Evolutionary conservation across 2,888 invertebrate species (phyloP).

Genomic region (Caenorhabditis angaria): DNA sequence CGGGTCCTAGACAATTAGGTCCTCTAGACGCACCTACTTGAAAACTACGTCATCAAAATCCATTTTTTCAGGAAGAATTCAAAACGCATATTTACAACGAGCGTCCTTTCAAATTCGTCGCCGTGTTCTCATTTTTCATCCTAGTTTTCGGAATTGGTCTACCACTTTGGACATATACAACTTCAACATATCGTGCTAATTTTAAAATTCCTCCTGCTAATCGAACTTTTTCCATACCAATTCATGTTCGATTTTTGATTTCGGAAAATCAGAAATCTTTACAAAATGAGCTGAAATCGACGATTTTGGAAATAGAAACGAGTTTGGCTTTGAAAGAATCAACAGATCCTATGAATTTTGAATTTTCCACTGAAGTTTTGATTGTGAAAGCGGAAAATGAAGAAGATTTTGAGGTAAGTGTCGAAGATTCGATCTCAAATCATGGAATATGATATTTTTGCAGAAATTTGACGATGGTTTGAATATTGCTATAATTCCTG

Average conservation of each 20-base stretch:
- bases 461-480: constrained; percentile 14
- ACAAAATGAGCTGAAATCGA: neutral
- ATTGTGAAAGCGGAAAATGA: constrained; percentile 19
- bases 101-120: constrained; percentile 27
- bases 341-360: constrained; percentile 21
- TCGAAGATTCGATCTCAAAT: no score
- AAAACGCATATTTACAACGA: constrained; percentile 17
- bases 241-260: constrained; percentile 1
- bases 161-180: constrained; percentile 63
- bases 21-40: no score
- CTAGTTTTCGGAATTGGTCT: constrained; percentile 53
- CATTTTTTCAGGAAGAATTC: constrained; percentile 31
- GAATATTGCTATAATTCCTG: constrained; percentile 38
- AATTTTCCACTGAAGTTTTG: constrained; percentile 16
- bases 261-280: neutral
- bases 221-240: constrained; percentile 24
- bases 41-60: no score
- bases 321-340: constrained; percentile 25
- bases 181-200: constrained; percentile 38
- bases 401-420: neutral
- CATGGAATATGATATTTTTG: no score
- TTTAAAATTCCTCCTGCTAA: constrained; percentile 34
- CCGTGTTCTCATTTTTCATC: constrained; percentile 47
- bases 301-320: constrained; percentile 8
- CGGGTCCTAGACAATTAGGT: no score